phyloP scores from a whole-genome alignment of 2,888 invertebrate species.

The Hypolimnas misippus region DNA sequence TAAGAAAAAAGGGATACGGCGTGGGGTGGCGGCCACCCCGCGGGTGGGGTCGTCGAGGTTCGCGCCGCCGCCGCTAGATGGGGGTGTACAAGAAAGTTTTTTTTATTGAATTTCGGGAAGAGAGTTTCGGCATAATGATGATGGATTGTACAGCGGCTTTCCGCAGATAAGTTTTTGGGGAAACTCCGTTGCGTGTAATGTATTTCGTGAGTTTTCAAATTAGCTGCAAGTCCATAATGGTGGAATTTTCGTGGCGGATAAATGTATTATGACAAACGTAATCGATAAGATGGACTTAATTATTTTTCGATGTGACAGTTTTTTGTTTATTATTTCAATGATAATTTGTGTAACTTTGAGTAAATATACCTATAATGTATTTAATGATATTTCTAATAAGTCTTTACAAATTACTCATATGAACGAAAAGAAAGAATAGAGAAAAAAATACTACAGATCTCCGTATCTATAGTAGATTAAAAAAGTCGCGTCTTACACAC shows the following conservation, averaged over 20 bases:
- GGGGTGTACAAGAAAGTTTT: constrained; percentile 71
- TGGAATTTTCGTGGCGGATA: constrained; percentile 1
- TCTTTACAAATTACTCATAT: too few species aligned
- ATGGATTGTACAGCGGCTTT: constrained; percentile 80
- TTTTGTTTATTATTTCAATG: too few species aligned
- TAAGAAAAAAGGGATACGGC: constrained; percentile 81
- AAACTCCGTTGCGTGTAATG: constrained; percentile 71
- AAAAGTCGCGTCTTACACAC: too few species aligned
- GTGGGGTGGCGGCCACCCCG: constrained; percentile 72
- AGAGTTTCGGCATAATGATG: constrained; percentile 81
- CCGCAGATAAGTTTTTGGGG: constrained; percentile 77
- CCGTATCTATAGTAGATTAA: neutral
- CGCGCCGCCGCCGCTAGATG: constrained; percentile 74
- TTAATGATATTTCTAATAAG: too few species aligned
- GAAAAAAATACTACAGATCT: neutral
- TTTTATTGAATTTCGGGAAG: constrained; percentile 80
- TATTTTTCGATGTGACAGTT: neutral
- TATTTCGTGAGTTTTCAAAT: constrained; percentile 72
- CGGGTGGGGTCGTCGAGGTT: constrained; percentile 63
- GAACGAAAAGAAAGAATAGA: neutral
- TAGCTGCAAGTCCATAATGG: constrained; percentile 53
- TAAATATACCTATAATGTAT: too few species aligned
- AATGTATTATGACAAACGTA: neutral
- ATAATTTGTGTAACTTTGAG: too few species aligned
- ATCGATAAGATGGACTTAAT: neutral